phyloP scores from a whole-genome alignment of 2,888 invertebrate species.

The Melanotus villosus region DNA sequence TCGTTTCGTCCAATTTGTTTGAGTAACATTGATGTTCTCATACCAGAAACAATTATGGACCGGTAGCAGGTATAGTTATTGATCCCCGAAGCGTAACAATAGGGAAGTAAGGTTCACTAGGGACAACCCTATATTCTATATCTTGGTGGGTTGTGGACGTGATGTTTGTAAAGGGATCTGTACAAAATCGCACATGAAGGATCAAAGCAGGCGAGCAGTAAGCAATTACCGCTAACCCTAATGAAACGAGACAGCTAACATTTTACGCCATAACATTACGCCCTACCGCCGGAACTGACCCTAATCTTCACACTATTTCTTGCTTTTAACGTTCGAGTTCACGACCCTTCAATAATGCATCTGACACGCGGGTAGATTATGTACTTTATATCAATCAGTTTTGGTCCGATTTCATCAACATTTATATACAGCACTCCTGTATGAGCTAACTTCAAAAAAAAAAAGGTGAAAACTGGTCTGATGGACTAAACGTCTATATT shows the following conservation, averaged over 20 bases:
- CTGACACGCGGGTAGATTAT: background rate
- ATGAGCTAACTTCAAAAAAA: too few relatives aligned
- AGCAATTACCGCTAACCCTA: conserved; percentile 34
- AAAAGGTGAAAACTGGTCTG: too few relatives aligned
- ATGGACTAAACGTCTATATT: too few relatives aligned
- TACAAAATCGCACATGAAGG: conserved; percentile 37
- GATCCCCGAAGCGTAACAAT: conserved; percentile 7
- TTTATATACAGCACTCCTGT: too few relatives aligned
- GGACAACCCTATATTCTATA: conserved; percentile 22
- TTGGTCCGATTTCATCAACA: background rate
- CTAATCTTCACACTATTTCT: conserved; percentile 26
- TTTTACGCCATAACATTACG: conserved; percentile 26
- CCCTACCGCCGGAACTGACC: conserved; percentile 15
- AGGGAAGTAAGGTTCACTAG: conserved; percentile 14
- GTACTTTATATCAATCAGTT: background rate
- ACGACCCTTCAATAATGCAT: background rate
- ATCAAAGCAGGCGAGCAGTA: conserved; percentile 35
- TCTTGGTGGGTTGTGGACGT: conserved; percentile 13
- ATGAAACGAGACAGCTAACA: conserved; percentile 31
- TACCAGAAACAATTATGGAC: background rate
- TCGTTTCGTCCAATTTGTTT: background rate
- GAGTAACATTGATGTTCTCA: background rate
- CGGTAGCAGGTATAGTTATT: conserved; percentile 18
- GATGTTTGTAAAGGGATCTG: conserved; percentile 32
- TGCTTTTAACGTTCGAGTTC: conserved; percentile 15